Conservation (phyloP, 2,113 vertebrate species). For the Irena cyanogastra region DNA sequence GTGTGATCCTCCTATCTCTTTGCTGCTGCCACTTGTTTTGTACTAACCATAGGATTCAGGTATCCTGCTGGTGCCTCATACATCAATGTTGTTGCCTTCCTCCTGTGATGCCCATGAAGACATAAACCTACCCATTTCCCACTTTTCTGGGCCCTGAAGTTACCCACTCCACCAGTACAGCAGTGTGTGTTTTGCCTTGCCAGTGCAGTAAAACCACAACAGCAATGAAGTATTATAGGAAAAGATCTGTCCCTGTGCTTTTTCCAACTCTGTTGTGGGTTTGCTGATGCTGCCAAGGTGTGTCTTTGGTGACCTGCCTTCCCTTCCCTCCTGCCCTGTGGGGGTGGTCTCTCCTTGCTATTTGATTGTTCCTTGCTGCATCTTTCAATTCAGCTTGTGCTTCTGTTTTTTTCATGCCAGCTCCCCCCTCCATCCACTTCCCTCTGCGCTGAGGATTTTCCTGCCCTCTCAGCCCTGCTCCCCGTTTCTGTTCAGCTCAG, state of each 20-base stretch:
- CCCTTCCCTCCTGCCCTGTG: background rate
- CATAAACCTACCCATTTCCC: background rate
- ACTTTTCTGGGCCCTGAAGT: background rate
- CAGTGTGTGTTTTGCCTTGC: background rate
- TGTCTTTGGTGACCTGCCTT: background rate
- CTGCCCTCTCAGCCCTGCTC: background rate
- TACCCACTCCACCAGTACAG: background rate
- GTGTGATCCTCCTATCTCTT: background rate
- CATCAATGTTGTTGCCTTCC: background rate
- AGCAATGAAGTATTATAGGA: fast-evolving
- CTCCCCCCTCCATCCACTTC: background rate
- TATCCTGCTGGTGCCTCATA: background rate
- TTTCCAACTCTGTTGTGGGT: background rate
- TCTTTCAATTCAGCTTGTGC: background rate
- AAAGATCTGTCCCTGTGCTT: background rate
- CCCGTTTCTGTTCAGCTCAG: background rate
- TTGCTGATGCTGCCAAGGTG: background rate
- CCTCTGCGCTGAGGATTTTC: background rate
- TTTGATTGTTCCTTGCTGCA: background rate
- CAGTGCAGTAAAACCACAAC: background rate
- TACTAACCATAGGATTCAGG: background rate
- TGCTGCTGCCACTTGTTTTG: background rate
- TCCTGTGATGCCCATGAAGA: background rate
- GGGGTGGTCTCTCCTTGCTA: background rate
- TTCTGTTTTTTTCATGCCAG: background rate